phyloP scores from a whole-genome alignment of 2,888 invertebrate species.

The Dusona sp. region DNA sequence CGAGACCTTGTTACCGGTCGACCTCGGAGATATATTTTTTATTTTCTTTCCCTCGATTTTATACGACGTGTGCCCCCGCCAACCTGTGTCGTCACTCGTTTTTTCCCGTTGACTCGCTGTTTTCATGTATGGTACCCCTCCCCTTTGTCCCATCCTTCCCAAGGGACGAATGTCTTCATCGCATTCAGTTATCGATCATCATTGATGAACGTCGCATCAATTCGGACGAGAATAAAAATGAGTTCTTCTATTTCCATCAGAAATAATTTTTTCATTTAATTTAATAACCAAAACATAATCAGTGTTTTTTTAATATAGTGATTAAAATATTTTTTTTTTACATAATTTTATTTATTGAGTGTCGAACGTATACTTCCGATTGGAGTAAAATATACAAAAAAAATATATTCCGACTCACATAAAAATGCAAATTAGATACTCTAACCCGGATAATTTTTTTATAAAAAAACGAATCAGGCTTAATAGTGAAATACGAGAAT shows the following conservation, averaged over 20 bases:
- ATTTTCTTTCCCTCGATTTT: conserved; percentile 22
- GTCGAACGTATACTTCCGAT: background rate
- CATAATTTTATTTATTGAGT: background rate
- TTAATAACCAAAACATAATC: background rate
- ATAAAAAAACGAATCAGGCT: too few species aligned
- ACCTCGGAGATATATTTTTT: conserved; percentile 42
- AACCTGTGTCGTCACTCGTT: background rate
- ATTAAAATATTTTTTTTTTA: background rate
- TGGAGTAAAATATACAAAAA: too few species aligned
- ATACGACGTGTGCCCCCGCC: background rate
- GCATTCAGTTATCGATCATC: conserved; percentile 41
- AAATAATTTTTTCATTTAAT: background rate
- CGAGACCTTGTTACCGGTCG: conserved; percentile 45
- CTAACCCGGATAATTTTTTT: too few species aligned
- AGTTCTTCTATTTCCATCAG: background rate
- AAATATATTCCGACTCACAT: background rate
- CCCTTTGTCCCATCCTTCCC: background rate
- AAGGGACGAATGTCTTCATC: background rate
- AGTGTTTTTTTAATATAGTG: background rate
- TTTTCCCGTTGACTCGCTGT: conserved; percentile 11
- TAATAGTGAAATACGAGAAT: too few species aligned
- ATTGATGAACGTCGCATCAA: conserved; percentile 25
- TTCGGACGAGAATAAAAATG: background rate
- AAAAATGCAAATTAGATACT: background rate
- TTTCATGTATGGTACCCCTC: background rate